These are phyloP conservation scores for Misgurnus anguillicaudatus DNA, from an alignment of 2,113 vertebrate genomes.

Conservation along the genomic window DNA sequence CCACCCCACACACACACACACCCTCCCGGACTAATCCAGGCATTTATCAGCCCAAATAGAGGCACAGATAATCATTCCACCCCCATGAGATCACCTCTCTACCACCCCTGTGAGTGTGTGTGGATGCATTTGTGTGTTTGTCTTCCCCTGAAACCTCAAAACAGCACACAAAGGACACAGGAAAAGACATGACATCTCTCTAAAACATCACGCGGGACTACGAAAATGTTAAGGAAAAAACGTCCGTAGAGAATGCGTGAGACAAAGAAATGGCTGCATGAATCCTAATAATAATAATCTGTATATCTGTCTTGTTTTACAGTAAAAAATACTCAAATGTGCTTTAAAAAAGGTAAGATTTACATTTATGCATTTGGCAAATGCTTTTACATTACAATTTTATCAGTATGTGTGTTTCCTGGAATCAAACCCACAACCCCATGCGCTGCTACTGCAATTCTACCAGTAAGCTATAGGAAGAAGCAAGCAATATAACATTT, in stretches of 20 bases:
- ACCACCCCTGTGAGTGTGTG: conserved; percentile 42
- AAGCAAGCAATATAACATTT: too few relatives aligned
- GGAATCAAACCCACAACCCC: too few relatives aligned
- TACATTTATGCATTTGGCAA: too few relatives aligned
- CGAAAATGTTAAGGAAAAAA: background rate
- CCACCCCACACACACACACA: conserved; percentile 41
- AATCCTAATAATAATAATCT: too few relatives aligned
- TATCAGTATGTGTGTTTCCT: too few relatives aligned
- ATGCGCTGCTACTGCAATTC: too few relatives aligned
- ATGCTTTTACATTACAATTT: too few relatives aligned
- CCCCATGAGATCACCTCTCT: conserved; percentile 63
- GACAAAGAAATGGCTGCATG: background rate
- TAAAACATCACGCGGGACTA: conserved; percentile 20
- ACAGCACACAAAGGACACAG: conserved; percentile 18
- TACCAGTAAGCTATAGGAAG: too few relatives aligned
- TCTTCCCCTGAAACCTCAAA: conserved; percentile 28
- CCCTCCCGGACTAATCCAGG: conserved; percentile 60
- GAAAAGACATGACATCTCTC: conserved; percentile 20
- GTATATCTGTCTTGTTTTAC: too few relatives aligned
- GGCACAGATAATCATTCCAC: conserved; percentile 68
- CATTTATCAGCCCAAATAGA: conserved; percentile 59
- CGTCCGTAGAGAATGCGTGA: background rate
- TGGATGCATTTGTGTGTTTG: conserved; percentile 37
- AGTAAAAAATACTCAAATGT: too few relatives aligned
- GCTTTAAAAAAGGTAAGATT: too few relatives aligned